Evolutionary conservation across 2,113 vertebrate species (phyloP).

Genomic region (Phalacrocorax aristotelis): DNA sequence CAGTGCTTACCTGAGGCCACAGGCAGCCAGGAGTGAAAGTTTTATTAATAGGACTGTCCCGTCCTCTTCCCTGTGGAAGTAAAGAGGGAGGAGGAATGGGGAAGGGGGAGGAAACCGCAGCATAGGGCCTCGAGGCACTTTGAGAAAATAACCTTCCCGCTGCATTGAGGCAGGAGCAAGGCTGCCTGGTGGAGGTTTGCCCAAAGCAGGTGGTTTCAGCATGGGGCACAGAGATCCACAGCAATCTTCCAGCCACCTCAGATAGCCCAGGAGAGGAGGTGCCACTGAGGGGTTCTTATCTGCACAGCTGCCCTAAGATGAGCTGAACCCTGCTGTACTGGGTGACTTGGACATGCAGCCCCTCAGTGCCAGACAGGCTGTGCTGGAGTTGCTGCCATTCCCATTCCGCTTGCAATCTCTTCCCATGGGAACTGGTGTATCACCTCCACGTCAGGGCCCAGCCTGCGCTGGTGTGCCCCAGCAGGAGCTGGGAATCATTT

Average conservation of each 20-base stretch:
- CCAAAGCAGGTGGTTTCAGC: not conserved
- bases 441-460: not conserved
- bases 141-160: rapidly evolving
- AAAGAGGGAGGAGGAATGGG: not conserved
- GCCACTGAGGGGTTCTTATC: not conserved
- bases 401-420: not conserved
- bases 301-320: not conserved
- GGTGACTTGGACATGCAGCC: not conserved
- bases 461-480: not conserved
- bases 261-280: not conserved
- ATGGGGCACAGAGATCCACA: rapidly evolving
- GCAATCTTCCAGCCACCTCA: too few species aligned
- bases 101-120: not conserved
- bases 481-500: not conserved
- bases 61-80: not conserved
- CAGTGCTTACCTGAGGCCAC: not conserved
- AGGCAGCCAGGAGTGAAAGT: not conserved
- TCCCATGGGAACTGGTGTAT: rapidly evolving
- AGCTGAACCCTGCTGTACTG: rapidly evolving
- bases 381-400: not conserved
- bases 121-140: not conserved
- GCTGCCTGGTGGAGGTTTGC: not conserved
- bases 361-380: rapidly evolving
- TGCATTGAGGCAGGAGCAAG: not conserved
- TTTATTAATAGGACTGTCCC: not conserved